A percentile compares a stretch with the other conserved stretches of the same genome.
Evolutionary conservation across 2,113 vertebrate genomes (phyloP).

Genomic region (Antigone vipio): DNA sequence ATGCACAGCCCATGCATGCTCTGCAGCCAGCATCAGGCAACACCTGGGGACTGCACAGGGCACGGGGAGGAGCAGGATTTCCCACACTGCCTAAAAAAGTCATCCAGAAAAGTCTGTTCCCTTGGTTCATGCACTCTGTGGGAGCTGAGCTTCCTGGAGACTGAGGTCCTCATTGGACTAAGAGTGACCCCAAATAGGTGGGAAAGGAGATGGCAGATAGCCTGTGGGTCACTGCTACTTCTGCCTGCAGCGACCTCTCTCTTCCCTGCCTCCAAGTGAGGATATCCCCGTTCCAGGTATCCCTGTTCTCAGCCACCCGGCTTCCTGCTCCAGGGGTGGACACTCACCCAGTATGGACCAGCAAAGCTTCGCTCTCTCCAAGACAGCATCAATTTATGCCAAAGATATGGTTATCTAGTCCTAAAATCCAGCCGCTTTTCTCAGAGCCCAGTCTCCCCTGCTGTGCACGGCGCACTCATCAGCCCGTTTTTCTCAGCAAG

Average conservation of each 20-base stretch:
- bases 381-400: background rate
- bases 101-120: background rate
- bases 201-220: background rate
- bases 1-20: accelerated
- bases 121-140: background rate
- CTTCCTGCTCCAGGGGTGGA: background rate
- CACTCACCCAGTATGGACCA: accelerated
- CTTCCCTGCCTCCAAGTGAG: background rate
- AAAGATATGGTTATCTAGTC: background rate
- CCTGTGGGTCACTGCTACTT: background rate
- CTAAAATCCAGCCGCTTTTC: background rate
- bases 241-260: background rate
- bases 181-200: background rate
- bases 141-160: background rate
- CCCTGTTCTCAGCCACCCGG: background rate
- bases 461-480: accelerated
- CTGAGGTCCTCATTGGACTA: background rate
- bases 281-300: background rate
- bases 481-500: background rate
- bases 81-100: background rate
- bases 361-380: background rate
- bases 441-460: background rate
- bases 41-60: background rate
- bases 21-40: background rate
- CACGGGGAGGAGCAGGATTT: background rate